Conservation (phyloP, 2,888 invertebrate genomes). For the Epirrhoe alternata region DNA sequence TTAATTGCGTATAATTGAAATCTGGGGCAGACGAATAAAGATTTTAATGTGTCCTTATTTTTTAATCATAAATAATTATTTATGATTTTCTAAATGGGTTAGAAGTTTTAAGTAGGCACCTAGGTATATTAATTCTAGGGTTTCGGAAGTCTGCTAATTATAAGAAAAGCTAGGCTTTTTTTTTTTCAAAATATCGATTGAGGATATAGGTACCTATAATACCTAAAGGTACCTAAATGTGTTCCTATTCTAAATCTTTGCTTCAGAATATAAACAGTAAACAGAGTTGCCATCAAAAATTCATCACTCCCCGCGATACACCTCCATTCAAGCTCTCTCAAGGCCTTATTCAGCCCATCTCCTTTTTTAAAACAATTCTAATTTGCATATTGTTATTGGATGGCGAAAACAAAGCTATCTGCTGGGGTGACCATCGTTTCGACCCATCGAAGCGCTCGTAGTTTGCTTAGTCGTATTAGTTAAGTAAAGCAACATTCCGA, state of each 20-base stretch:
- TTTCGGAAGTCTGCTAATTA: too few relatives aligned
- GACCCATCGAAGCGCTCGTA: too few relatives aligned
- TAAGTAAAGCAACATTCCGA: too few relatives aligned
- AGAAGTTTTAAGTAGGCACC: not conserved
- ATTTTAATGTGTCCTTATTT: constrained; percentile 3
- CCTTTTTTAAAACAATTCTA: constrained; percentile 46
- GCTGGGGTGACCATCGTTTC: constrained; percentile 29
- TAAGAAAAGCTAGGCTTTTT: too few relatives aligned
- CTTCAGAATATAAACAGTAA: constrained; percentile 21
- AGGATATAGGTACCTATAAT: too few relatives aligned
- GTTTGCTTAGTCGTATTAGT: too few relatives aligned
- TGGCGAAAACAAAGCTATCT: constrained; percentile 48
- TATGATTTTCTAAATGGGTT: not conserved
- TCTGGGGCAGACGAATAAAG: constrained; percentile 18
- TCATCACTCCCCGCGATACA: constrained; percentile 23
- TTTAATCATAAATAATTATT: not conserved
- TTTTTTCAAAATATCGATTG: too few relatives aligned
- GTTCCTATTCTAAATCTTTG: not conserved
- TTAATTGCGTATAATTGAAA: constrained; percentile 5
- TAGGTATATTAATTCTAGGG: too few relatives aligned
- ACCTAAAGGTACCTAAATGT: not conserved
- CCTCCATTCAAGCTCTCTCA: constrained; percentile 29
- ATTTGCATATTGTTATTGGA: constrained; percentile 60
- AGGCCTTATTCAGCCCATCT: constrained; percentile 38
- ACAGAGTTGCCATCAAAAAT: constrained; percentile 30